Percentiles rank a stretch among this genome's conserved stretches.
These are phyloP conservation scores for Tursiops truncatus DNA, from an alignment of 2,113 vertebrate species.

Conservation along the genomic window DNA sequence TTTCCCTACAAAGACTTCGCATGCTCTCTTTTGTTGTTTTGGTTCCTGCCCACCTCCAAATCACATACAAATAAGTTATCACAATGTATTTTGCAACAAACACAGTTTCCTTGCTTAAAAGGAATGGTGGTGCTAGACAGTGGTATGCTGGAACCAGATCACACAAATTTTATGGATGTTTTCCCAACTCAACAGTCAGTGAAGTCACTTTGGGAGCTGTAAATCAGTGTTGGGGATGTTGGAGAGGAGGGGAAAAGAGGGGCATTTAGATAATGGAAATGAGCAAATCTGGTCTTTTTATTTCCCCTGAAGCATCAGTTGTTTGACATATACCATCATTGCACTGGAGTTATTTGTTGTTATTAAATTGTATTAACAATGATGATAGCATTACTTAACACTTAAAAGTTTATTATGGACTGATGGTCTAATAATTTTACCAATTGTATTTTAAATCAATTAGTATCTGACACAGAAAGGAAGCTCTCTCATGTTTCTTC, in stretches of 20 bases:
- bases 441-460: not conserved
- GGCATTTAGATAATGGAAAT: not conserved
- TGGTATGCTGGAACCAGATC: not conserved
- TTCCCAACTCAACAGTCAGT: not conserved
- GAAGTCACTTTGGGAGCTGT: not conserved
- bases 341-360: not conserved
- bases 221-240: not conserved
- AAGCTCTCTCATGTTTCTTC: not conserved
- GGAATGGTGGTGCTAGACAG: not conserved
- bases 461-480: not conserved
- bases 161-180: too few species aligned
- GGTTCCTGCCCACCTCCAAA: not conserved
- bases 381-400: not conserved
- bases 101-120: not conserved
- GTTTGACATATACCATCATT: not conserved
- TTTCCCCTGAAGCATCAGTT: not conserved
- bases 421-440: not conserved
- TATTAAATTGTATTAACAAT: not conserved
- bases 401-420: not conserved
- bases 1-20: not conserved
- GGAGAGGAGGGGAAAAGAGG: fast-evolving
- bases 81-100: not conserved
- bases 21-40: not conserved
- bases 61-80: not conserved
- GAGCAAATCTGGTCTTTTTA: not conserved